Percentiles rank a stretch among this genome's conserved stretches.
Conservation (phyloP, 2,113 vertebrate species). For the Eonycteris spelaea region DNA sequence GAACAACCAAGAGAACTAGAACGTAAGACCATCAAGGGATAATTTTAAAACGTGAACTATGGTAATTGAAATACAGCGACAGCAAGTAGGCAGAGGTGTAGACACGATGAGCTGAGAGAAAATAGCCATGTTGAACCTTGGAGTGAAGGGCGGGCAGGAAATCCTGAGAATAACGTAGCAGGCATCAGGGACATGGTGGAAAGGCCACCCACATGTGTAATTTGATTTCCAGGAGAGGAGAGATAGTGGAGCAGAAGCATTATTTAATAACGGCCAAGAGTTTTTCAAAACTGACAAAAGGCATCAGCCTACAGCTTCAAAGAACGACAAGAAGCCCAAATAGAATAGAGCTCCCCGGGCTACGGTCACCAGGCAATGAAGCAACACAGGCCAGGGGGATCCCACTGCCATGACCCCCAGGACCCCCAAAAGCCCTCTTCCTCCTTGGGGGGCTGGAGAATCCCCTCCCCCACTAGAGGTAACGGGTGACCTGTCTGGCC, state of each 20-base stretch:
- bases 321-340: neutral
- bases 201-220: neutral
- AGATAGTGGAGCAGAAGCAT: neutral
- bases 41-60: neutral
- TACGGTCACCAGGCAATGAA: neutral
- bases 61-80: neutral
- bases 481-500: neutral
- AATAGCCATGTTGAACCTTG: neutral
- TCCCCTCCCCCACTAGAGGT: neutral
- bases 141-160: neutral
- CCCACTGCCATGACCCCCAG: neutral
- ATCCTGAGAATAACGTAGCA: neutral
- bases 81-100: neutral
- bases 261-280: neutral
- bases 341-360: neutral
- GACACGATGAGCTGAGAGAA: neutral
- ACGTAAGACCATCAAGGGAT: neutral
- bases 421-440: neutral
- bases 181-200: neutral
- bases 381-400: neutral
- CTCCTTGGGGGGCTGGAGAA: neutral
- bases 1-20: neutral
- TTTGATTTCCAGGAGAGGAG: neutral
- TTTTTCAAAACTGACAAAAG: neutral
- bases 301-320: neutral